Percentiles rank a stretch among this genome's conserved stretches.
Evolutionary conservation across 2,113 vertebrate species (phyloP).

Genomic region (Gallinago media): DNA sequence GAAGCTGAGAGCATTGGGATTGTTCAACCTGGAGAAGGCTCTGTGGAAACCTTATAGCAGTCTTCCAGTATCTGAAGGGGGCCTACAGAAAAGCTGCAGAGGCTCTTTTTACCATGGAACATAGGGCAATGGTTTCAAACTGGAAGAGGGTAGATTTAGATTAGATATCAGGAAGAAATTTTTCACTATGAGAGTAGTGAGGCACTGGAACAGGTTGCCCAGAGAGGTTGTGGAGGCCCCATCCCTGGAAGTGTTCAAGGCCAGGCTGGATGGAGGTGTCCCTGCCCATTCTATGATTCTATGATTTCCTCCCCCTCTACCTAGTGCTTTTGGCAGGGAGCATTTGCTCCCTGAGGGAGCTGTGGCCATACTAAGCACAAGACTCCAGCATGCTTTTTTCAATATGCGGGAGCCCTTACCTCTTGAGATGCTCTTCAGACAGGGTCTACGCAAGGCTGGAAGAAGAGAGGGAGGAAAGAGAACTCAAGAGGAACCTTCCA

Average conservation of each 20-base stretch:
- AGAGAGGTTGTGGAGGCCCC: neutral
- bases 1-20: neutral
- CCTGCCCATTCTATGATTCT: neutral
- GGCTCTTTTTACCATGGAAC: neutral
- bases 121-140: neutral
- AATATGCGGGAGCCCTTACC: fast-evolving
- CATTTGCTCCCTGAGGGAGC: neutral
- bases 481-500: neutral
- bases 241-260: neutral
- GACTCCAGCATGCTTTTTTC: neutral
- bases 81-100: neutral
- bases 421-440: neutral
- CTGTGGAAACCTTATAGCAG: neutral
- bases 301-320: neutral
- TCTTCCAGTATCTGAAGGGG: neutral
- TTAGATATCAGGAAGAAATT: neutral
- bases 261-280: neutral
- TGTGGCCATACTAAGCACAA: neutral
- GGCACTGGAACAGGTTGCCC: neutral
- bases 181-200: neutral
- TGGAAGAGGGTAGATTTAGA: neutral
- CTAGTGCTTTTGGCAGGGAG: fast-evolving
- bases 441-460: neutral
- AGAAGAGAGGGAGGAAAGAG: neutral
- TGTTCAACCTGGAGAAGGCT: neutral